Evolutionary conservation across 2,113 vertebrate genomes (phyloP).

Genomic region (Lophius piscatorius): DNA sequence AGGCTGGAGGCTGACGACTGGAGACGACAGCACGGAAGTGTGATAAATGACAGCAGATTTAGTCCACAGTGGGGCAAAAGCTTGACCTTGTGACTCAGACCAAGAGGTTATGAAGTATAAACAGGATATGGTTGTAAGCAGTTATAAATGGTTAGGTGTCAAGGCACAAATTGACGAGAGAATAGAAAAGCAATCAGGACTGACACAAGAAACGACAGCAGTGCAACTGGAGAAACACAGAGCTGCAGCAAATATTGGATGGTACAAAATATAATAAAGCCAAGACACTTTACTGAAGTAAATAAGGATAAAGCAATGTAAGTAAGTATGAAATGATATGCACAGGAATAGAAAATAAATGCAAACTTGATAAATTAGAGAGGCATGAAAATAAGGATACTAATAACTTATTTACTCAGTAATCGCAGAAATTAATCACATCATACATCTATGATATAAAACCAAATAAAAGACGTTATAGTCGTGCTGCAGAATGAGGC

Average conservation of each 20-base stretch:
- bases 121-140: constrained; percentile 46
- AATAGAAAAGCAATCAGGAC: constrained; percentile 54
- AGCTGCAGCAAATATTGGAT: constrained; percentile 18
- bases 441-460: too few species aligned
- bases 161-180: constrained; percentile 45
- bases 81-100: constrained; percentile 44
- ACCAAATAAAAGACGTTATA: too few species aligned
- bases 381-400: too few species aligned
- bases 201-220: constrained; percentile 40
- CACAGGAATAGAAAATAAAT: too few species aligned
- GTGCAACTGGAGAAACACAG: constrained; percentile 37
- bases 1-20: constrained; percentile 6
- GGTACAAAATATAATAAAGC: constrained; percentile 8
- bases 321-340: too few species aligned
- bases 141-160: constrained; percentile 55
- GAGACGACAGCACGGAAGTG: constrained; percentile 17
- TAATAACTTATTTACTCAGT: too few species aligned
- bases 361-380: too few species aligned
- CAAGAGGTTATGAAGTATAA: constrained; percentile 67
- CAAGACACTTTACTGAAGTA: not conserved
- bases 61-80: constrained; percentile 32
- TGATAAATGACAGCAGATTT: constrained; percentile 50
- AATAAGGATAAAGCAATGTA: too few species aligned
- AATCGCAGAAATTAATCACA: too few species aligned
- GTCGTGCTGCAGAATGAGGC: too few species aligned